Evolutionary conservation across 2,888 invertebrate species (phyloP).

Genomic region (Chrysodeixis includens): DNA sequence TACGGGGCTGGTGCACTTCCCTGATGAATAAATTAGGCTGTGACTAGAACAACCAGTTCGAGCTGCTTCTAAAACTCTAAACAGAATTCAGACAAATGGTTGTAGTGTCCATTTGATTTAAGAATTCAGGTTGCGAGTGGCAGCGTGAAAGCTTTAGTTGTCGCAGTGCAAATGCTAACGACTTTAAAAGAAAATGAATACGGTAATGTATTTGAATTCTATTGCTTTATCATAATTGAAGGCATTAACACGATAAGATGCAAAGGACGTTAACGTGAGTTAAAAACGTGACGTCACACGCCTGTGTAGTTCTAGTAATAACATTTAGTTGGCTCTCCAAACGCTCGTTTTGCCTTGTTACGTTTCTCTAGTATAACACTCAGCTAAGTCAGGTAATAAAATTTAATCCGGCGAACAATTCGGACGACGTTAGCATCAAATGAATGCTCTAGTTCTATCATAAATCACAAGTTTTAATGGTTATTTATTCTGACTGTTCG

Average conservation of each 20-base stretch:
- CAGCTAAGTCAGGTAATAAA: conserved; percentile 52
- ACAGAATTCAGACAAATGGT: conserved; percentile 26
- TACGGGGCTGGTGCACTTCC: conserved; percentile 56
- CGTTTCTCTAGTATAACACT: conserved; percentile 30
- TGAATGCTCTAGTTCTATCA: conserved; percentile 67
- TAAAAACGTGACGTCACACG: conserved; percentile 9
- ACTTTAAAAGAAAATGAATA: neutral
- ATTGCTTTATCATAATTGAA: neutral
- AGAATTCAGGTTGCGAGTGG: conserved; percentile 22
- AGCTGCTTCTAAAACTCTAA: conserved; percentile 31
- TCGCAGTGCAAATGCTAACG: neutral
- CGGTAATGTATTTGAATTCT: neutral
- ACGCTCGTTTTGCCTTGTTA: conserved; percentile 45
- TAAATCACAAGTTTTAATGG: conserved; percentile 82
- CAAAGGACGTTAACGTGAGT: neutral
- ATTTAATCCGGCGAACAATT: conserved; percentile 57
- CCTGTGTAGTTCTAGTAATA: conserved; percentile 11
- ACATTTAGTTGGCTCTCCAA: conserved; percentile 32
- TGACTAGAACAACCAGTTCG: conserved; percentile 39
- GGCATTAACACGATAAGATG: neutral
- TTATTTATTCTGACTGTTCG: conserved; percentile 79
- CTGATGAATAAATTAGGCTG: conserved; percentile 59
- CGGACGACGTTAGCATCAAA: conserved; percentile 57
- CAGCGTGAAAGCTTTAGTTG: neutral
- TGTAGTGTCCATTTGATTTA: conserved; percentile 9